These are phyloP conservation scores for Ptilonorhynchus violaceus DNA, from an alignment of 2,113 vertebrate species.

Conservation along the genomic window DNA sequence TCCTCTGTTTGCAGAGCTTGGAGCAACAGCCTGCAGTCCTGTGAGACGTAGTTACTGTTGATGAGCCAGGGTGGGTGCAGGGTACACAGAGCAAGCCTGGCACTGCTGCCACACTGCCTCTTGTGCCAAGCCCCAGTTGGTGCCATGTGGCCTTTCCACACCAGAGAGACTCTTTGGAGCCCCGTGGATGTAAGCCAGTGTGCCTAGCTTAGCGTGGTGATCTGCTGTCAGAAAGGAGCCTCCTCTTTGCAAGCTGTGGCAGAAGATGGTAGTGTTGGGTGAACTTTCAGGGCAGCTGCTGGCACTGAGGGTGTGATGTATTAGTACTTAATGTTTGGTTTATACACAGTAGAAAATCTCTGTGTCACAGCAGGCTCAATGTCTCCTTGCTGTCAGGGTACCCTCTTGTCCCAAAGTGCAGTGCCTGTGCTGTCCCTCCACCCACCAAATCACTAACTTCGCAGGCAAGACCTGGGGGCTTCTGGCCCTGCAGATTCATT, in stretches of 20 bases:
- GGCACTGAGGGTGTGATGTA: background rate
- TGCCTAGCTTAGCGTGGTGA: background rate
- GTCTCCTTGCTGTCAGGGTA: background rate
- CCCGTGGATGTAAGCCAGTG: background rate
- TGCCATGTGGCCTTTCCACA: background rate
- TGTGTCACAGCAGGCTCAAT: rapidly evolving
- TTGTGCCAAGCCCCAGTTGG: background rate
- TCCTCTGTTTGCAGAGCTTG: background rate
- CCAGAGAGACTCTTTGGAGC: background rate
- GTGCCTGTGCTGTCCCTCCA: background rate
- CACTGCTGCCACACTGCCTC: background rate
- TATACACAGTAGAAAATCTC: background rate
- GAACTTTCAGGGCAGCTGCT: background rate
- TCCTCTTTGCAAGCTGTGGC: background rate
- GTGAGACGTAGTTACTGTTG: background rate
- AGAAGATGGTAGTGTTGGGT: background rate
- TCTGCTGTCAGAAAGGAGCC: background rate
- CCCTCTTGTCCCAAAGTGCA: rapidly evolving
- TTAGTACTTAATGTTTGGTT: background rate
- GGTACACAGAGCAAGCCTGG: background rate
- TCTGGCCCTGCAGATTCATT: background rate
- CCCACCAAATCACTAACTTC: background rate
- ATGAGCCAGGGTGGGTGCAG: background rate
- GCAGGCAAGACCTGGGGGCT: background rate
- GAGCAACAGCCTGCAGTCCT: background rate